Evolutionary conservation across 1,140 invertebrate species (phyloP).

Genomic region (Platyscapa corneri): DNA sequence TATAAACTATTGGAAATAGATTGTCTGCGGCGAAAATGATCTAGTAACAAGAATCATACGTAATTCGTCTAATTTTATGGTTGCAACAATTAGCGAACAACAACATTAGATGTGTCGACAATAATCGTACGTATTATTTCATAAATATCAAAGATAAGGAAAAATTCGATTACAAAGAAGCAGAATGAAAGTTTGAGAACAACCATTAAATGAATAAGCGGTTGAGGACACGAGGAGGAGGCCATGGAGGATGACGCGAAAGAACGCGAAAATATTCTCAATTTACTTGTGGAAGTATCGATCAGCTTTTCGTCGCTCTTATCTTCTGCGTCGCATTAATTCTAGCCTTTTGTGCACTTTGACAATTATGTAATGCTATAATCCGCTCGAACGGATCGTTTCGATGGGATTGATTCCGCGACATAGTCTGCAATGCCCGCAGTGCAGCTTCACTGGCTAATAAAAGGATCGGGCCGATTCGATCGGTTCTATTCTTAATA

Average conservation of each 20-base stretch:
- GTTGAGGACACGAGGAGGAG: background rate
- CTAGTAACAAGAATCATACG: no score
- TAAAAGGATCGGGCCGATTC: no score
- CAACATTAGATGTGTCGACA: no score
- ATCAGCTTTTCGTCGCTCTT: background rate
- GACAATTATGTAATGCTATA: constrained; percentile 1
- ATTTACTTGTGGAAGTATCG: constrained; percentile 14
- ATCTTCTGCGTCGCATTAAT: background rate
- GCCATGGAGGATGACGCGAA: background rate
- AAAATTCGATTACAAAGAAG: background rate
- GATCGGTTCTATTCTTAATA: no score
- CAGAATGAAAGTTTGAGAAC: no score
- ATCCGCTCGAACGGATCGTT: background rate
- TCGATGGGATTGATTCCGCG: no score
- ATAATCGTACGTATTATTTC: no score
- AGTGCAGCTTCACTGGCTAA: no score
- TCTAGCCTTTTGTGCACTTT: background rate
- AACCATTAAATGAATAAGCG: background rate
- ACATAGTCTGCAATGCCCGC: no score
- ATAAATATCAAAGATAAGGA: no score
- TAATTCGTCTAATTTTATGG: no score
- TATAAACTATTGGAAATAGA: background rate
- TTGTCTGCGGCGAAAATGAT: background rate
- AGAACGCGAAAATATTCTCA: background rate
- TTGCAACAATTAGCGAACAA: no score